phyloP scores from a whole-genome alignment of 2,113 vertebrate genomes.

The Cheirogaleus medius region DNA sequence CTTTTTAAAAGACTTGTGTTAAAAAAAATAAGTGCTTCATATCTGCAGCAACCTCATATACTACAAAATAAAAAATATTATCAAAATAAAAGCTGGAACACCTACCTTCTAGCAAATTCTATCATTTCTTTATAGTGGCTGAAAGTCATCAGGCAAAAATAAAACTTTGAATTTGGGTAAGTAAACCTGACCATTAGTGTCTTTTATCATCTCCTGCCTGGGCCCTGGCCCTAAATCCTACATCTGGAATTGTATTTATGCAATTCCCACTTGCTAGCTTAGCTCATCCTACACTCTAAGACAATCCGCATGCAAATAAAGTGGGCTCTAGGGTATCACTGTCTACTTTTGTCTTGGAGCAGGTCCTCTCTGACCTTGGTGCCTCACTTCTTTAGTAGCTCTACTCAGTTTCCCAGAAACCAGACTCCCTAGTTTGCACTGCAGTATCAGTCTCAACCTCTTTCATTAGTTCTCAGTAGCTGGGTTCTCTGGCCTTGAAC shows the following conservation, averaged over 20 bases:
- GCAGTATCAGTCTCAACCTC: neutral
- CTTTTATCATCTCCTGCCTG: neutral
- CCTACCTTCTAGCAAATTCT: neutral
- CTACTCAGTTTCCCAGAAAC: neutral
- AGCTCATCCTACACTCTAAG: neutral
- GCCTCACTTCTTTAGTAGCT: neutral
- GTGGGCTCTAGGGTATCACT: neutral
- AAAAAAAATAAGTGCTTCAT: neutral
- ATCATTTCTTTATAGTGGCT: neutral
- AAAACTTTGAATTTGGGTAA: neutral
- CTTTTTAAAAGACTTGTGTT: neutral
- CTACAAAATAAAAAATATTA: neutral
- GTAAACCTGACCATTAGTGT: neutral
- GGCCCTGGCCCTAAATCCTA: neutral
- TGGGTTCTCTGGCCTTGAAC: neutral
- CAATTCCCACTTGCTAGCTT: neutral
- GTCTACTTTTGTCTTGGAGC: neutral
- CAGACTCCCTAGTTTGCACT: neutral
- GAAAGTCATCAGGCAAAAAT: neutral
- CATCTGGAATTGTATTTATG: neutral
- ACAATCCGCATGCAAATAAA: neutral
- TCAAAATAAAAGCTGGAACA: neutral
- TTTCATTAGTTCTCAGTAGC: neutral
- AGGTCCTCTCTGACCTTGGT: neutral
- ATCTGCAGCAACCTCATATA: neutral